A percentile compares a stretch with the other conserved stretches of the same genome.
Conservation (phyloP, 1,140 invertebrate species). For the Aphis gossypii region DNA sequence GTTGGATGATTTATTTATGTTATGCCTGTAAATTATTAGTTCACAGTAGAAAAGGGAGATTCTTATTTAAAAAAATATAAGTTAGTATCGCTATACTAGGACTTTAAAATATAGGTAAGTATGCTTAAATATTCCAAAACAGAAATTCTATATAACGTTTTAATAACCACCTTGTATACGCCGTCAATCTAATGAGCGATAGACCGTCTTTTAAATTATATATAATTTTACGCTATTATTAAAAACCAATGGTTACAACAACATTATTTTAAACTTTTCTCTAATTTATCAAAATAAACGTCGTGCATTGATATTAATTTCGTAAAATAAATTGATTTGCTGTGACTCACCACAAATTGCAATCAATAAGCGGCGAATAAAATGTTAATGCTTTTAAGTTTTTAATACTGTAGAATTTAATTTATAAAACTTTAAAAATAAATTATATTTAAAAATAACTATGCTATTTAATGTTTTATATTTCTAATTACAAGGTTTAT, state of each 20-base stretch:
- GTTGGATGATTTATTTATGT: background rate
- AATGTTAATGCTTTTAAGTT: background rate
- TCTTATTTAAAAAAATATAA: background rate
- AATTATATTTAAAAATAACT: background rate
- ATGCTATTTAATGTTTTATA: background rate
- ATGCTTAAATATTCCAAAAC: background rate
- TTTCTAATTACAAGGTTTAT: background rate
- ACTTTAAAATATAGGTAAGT: background rate
- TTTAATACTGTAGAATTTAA: background rate
- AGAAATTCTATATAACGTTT: background rate
- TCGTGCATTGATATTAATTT: too few species aligned
- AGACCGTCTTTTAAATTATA: too few species aligned
- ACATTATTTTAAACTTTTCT: too few species aligned
- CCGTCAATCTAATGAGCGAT: background rate
- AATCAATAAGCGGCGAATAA: background rate
- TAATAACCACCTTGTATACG: background rate
- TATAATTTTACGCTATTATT: too few species aligned
- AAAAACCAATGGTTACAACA: too few species aligned
- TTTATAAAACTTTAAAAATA: background rate
- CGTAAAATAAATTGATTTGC: too few species aligned
- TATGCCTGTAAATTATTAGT: background rate
- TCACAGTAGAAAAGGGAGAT: background rate
- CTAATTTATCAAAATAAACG: too few species aligned
- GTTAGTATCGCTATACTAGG: background rate
- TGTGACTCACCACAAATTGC: too few species aligned